Conservation (phyloP, 2,888 invertebrate species). For the Exephanes ischioxanthus region DNA sequence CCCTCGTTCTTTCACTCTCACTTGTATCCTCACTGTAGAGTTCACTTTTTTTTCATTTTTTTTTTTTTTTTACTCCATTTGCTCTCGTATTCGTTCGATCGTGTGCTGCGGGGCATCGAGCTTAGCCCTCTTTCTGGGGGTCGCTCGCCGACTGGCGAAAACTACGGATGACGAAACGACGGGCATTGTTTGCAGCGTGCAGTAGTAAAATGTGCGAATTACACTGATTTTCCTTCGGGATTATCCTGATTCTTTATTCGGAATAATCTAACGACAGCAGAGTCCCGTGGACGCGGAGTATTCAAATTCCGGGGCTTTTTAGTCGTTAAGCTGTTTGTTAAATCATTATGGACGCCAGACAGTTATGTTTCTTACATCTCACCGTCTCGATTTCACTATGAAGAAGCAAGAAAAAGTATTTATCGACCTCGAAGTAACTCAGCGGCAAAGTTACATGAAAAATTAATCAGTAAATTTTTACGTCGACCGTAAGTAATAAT, state of each 20-base stretch:
- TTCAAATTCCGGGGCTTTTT: too few species aligned
- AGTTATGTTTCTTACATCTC: too few species aligned
- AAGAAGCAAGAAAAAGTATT: too few species aligned
- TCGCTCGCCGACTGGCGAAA: neutral
- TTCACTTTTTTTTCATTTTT: constrained; percentile 41
- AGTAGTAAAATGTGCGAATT: constrained; percentile 38
- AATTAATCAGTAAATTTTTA: too few species aligned
- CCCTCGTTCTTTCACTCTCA: constrained; percentile 73
- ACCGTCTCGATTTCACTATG: too few species aligned
- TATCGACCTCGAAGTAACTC: too few species aligned
- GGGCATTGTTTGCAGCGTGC: constrained; percentile 56
- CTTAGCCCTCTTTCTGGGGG: constrained; percentile 26
- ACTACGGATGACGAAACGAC: constrained; percentile 61
- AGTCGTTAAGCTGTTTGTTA: too few species aligned
- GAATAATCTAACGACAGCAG: neutral
- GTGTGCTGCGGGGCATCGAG: constrained; percentile 23
- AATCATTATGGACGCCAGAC: too few species aligned
- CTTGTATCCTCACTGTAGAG: constrained; percentile 37
- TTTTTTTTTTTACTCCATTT: constrained; percentile 56
- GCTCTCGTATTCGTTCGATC: constrained; percentile 49
- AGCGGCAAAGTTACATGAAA: too few species aligned
- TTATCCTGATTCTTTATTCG: too few species aligned
- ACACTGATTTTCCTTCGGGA: neutral
- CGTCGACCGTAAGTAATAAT: too few species aligned
- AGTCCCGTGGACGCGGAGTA: too few species aligned